Evolutionary conservation across 2,888 invertebrate species (phyloP), one percentile per base, ranked within the genome.

Genomic region (Pristionchus mayeri): DNA sequence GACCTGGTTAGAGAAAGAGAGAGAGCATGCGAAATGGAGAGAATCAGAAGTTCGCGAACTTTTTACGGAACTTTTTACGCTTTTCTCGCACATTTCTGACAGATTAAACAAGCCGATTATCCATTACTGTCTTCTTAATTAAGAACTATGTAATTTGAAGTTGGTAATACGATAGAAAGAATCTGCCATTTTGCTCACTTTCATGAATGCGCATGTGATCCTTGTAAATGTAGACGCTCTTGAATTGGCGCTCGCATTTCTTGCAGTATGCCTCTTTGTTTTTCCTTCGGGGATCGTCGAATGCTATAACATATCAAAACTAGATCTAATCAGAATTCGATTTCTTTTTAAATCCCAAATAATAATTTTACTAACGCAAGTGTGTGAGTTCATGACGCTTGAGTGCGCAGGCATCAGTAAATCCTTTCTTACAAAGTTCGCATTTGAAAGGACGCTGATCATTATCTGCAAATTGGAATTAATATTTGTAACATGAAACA

Each of bases 161-260:
- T n/a, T n/a, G n/a, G n/a, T n/a, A n/a, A n/a, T n/a, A n/a, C n/a
- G n/a, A n/a, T n/a, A n/a, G n/a, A n/a, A n/a, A n/a, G n/a, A n/a
- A n/a, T n/a, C n/a, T n/a, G n/a, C n/a, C n/a, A n/a, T n/a, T n/a
- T n/a, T n/a, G 2, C 54, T 13, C 54, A 54, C 54, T 54, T 21
- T 18, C 54, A 54, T 54, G 54, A 54, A 54, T n/a, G 21, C n/a
- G 1, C 54, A 54, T 54, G n/a, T 54, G 54, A 54, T 54, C 54
- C 54, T 54, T 54, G 54, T 54, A 54, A 18, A 54, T 54, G 54
- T 54, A 54, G n/a, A n/a, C 24, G 54, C 54, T 54, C 54, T 54
- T 54, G 54, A 54, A 54, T 21, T n/a, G n/a, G 3, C 24, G 21
- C 6, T 54, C 24, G 54, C 54, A 54, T n/a, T n/a, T 54, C 24